Percentiles rank a stretch among this genome's conserved stretches.
These are phyloP conservation scores for Holcopasites calliopsidis DNA, from an alignment of 1,140 invertebrate species.

Conservation along the genomic window DNA sequence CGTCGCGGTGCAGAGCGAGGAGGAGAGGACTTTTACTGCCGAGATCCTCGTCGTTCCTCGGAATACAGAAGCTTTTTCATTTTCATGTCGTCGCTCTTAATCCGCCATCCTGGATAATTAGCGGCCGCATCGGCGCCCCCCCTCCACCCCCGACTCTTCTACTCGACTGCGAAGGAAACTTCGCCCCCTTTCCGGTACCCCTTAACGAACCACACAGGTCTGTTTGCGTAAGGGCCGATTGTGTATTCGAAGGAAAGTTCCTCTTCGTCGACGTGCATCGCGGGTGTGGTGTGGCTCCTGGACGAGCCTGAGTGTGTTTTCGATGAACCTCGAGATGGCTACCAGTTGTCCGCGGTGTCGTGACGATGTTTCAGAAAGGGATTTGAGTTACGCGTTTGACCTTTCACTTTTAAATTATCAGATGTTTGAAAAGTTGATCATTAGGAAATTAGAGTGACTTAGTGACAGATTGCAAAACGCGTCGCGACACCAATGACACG, in stretches of 20 bases:
- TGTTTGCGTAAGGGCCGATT: conserved; percentile 27
- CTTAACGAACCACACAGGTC: conserved; percentile 17
- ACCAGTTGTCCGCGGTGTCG: too few species aligned
- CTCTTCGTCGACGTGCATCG: not conserved
- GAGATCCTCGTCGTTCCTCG: conserved; percentile 34
- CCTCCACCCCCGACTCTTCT: too few species aligned
- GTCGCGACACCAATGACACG: conserved; percentile 8
- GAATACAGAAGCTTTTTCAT: conserved; percentile 52
- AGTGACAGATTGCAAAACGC: too few species aligned
- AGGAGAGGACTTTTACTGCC: conserved; percentile 48
- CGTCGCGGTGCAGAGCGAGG: conserved; percentile 3
- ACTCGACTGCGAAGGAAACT: conserved; percentile 8
- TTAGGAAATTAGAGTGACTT: too few species aligned
- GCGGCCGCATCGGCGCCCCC: conserved; percentile 22
- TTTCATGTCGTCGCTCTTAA: conserved; percentile 39
- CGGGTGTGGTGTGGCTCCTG: not conserved
- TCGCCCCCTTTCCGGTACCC: not conserved
- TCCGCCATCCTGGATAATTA: conserved; percentile 50
- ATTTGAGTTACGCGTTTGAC: too few species aligned
- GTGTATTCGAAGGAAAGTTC: conserved; percentile 27
- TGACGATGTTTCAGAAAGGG: too few species aligned
- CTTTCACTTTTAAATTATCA: too few species aligned
- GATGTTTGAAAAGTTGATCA: too few species aligned
- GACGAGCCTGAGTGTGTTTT: not conserved
- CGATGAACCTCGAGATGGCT: too few species aligned